Percentiles rank a stretch among this genome's conserved stretches.
Conservation (phyloP, 23 tunicate species). For the Pegea sp. region DNA sequence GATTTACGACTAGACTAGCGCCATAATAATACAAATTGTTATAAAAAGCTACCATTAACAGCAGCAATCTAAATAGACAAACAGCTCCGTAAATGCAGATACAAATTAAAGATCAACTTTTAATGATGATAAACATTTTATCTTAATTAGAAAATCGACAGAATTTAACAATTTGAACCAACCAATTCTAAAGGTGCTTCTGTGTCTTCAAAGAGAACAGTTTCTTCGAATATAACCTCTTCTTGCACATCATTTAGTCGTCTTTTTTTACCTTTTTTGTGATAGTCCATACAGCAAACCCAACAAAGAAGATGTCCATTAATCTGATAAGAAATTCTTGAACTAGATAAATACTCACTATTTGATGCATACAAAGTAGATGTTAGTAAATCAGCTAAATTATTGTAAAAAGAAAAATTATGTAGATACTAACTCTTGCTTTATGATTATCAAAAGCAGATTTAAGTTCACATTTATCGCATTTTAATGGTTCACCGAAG, state of each 20-base stretch:
- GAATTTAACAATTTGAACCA: no score
- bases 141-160: no score
- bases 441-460: constrained; percentile 60
- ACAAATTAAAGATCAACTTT: constrained; percentile 7
- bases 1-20: no score
- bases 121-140: no score
- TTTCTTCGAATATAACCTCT: no score
- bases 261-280: no score
- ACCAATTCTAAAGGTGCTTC: background rate
- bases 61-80: background rate
- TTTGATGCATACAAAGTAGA: background rate
- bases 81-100: background rate
- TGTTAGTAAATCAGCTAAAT: background rate
- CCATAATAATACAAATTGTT: no score
- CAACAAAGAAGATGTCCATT: constrained; percentile 24
- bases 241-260: no score
- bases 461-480: constrained; percentile 24
- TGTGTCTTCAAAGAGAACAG: background rate
- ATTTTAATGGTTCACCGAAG: constrained; percentile 36
- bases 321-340: constrained; percentile 6
- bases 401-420: background rate
- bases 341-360: background rate
- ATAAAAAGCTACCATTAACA: no score
- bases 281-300: constrained; percentile 37
- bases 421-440: constrained; percentile 20